These are phyloP conservation scores for Cephalopholis sonnerati DNA, from an alignment of 2,113 vertebrate species.

Conservation along the genomic window DNA sequence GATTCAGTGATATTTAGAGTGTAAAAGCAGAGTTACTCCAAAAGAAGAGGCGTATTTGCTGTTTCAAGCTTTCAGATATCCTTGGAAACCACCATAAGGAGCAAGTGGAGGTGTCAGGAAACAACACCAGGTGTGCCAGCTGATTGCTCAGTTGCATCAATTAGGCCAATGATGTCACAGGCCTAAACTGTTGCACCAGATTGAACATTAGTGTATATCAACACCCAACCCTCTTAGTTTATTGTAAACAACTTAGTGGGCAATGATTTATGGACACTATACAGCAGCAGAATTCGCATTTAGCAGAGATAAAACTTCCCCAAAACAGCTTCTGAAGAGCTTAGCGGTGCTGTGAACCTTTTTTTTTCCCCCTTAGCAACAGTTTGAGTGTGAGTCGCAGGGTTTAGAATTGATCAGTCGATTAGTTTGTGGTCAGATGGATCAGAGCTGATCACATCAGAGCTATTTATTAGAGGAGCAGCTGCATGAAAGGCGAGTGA, in stretches of 20 bases:
- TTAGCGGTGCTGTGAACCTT: too few relatives aligned
- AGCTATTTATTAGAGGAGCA: too few relatives aligned
- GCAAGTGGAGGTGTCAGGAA: not conserved
- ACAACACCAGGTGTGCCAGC: not conserved
- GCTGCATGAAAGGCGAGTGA: too few relatives aligned
- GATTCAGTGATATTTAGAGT: not conserved
- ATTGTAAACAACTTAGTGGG: not conserved
- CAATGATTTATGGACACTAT: too few relatives aligned
- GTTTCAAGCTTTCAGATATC: not conserved
- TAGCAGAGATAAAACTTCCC: not conserved
- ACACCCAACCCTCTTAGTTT: not conserved
- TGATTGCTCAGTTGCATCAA: constrained; percentile 16
- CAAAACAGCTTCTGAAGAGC: too few relatives aligned
- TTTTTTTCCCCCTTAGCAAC: too few relatives aligned
- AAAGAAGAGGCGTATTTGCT: not conserved
- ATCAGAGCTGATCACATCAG: too few relatives aligned
- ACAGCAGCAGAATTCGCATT: not conserved
- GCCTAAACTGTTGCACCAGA: not conserved
- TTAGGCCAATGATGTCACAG: not conserved
- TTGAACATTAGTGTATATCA: not conserved
- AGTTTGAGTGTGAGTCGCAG: too few relatives aligned
- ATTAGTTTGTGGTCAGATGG: too few relatives aligned
- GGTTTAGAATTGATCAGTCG: too few relatives aligned
- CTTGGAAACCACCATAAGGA: not conserved
- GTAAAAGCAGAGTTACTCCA: not conserved